Conservation (phyloP, 1,140 invertebrate species). For the Conus ventricosus region DNA sequence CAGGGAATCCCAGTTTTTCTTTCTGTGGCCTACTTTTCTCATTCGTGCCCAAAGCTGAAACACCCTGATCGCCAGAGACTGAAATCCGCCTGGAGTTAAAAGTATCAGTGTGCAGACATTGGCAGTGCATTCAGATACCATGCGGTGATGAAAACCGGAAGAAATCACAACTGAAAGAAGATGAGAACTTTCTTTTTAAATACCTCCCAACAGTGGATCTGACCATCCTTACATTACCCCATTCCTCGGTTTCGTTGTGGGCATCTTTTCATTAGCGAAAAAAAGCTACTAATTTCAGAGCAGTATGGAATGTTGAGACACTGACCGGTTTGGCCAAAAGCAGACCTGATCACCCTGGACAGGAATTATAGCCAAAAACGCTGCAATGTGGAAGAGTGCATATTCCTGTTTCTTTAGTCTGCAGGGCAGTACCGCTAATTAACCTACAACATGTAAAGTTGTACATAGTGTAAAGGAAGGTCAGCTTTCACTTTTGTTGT, state of each 20-base stretch:
- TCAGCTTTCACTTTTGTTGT: too few relatives aligned
- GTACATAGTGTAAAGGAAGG: background rate
- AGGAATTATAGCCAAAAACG: background rate
- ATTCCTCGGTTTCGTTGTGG: slow-evolving; percentile 15
- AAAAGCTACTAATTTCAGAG: slow-evolving; percentile 9
- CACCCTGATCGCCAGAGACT: too few relatives aligned
- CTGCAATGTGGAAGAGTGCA: slow-evolving; percentile 14
- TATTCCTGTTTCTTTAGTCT: background rate
- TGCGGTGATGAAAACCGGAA: too few relatives aligned
- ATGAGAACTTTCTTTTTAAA: slow-evolving; percentile 6
- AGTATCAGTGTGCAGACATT: too few relatives aligned
- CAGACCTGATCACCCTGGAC: background rate
- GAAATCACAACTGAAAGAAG: background rate
- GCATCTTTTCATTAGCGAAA: slow-evolving; percentile 8
- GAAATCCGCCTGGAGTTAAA: too few relatives aligned
- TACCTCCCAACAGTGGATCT: background rate
- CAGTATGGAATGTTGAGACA: background rate
- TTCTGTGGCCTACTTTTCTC: too few relatives aligned
- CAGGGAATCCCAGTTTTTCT: background rate
- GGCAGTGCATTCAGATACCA: too few relatives aligned
- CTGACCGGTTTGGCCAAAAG: background rate
- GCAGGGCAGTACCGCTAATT: background rate
- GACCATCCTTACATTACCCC: slow-evolving; percentile 10
- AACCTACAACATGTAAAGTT: background rate
- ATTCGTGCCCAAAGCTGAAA: too few relatives aligned